These are phyloP conservation scores for Hydrolagus colliei DNA, from an alignment of 2,797 vertebrate species.

Conservation along the genomic window DNA sequence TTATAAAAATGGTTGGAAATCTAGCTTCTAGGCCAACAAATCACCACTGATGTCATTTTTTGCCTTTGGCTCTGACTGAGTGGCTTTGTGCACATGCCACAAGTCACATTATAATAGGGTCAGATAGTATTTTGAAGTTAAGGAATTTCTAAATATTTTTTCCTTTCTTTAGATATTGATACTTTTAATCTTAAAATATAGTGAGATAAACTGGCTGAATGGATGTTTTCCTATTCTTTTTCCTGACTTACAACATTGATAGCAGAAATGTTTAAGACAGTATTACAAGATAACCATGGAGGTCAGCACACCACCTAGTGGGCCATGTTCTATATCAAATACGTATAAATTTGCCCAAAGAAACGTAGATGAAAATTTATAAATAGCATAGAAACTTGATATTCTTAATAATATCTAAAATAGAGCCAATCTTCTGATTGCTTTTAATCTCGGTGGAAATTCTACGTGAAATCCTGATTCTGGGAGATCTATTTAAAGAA, in stretches of 20 bases:
- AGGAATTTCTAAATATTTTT: too few relatives aligned
- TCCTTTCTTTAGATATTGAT: too few relatives aligned
- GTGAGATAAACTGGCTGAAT: not conserved
- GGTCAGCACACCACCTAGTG: not conserved
- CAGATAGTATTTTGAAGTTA: too few relatives aligned
- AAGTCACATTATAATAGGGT: too few relatives aligned
- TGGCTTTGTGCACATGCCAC: too few relatives aligned
- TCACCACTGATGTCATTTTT: too few relatives aligned
- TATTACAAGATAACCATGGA: not conserved
- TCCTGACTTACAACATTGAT: not conserved
- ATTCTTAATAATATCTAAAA: not conserved
- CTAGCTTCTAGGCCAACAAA: too few relatives aligned
- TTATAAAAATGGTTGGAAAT: too few relatives aligned
- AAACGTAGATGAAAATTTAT: not conserved
- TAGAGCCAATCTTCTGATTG: not conserved
- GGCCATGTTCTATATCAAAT: not conserved
- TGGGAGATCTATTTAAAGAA: conserved; percentile 16
- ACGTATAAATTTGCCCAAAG: not conserved
- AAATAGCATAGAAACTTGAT: conserved; percentile 3
- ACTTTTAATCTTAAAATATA: not conserved
- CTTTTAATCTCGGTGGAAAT: not conserved
- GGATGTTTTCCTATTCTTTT: not conserved
- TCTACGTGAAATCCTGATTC: not conserved
- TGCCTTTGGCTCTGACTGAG: too few relatives aligned
- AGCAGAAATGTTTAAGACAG: not conserved